Base-by-base conservation (phyloP, 2,113 vertebrate species). In the Taurulus bubalis region DNA sequence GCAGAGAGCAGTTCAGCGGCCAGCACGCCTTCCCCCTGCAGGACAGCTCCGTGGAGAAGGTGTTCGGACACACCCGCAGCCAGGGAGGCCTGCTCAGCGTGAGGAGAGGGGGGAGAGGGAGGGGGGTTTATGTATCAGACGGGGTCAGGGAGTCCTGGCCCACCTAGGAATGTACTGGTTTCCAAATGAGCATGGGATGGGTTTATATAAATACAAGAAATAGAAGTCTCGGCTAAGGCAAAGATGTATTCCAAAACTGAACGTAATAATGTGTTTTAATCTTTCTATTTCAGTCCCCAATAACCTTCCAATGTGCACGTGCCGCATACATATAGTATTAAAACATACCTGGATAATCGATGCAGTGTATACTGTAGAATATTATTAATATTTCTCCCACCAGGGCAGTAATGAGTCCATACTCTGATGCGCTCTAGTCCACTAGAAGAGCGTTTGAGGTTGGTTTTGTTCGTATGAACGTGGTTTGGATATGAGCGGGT, bases 41-140 rank as follows among this genome's bases (percentile, higher is more conserved):
- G 38, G 96, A 99, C 67, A 97, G 97, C 67, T n/a, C 75, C 8
- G 82, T 94, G 85, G 95, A 96, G 90, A 89, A 96, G 95, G 93
- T 95, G 86, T 96, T 96, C 71, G 95, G 96, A 75, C 95, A 95
- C 88, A 93, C 92, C 74, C 85, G 89, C 87, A 96, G 95, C 90
- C 94, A 90, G 71, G 93, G 94, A 68, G 94, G 94, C 32, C 94
- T 96, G 6, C 60, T 95, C 85, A 96, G 93, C 14, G 82, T 94
- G 86, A 89, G 91, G 2, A 32, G 30, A 32, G 30, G n/a, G n/a
- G n/a, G n/a, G n/a, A n/a, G n/a, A n/a, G n/a, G n/a, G n/a, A n/a
- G n/a, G n/a, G n/a, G n/a, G n/a, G n/a, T n/a, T n/a, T n/a, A n/a
- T n/a, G n/a, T 18, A 1, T 47, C 1, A 16, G 15, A 18, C 15